Evolutionary conservation across 2,113 vertebrate genomes (phyloP).

Genomic region (Barbus barbus): DNA sequence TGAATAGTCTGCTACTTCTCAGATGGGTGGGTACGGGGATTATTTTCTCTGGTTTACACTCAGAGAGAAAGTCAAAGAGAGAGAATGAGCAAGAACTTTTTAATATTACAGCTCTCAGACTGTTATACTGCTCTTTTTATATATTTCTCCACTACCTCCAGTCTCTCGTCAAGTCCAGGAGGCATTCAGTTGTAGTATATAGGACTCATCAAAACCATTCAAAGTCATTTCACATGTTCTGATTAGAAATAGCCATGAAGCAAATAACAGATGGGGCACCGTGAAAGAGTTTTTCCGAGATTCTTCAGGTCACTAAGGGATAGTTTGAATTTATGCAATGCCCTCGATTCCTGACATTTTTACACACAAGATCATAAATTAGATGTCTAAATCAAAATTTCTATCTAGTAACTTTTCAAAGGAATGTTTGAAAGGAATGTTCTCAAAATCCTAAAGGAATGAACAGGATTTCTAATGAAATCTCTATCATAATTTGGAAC

Average conservation of each 20-base stretch:
- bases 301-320: neutral
- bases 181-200: neutral
- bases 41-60: neutral
- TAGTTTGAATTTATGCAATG: neutral
- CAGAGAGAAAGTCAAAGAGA: conserved; percentile 7
- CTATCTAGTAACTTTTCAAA: neutral
- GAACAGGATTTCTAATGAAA: neutral
- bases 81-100: neutral
- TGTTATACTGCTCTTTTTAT: conserved; percentile 14
- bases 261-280: neutral
- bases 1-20: neutral
- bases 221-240: neutral
- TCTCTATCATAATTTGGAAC: neutral
- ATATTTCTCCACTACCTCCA: neutral
- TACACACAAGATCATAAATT: neutral
- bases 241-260: neutral
- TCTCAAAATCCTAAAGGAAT: neutral
- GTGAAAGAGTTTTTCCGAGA: neutral
- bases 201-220: neutral
- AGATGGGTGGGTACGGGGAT: neutral
- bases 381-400: neutral
- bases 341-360: neutral
- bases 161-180: neutral
- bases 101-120: neutral
- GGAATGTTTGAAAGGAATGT: neutral